These are phyloP conservation scores for Capreolus pygargus DNA, from an alignment of 2,113 vertebrate genomes.

Conservation along the genomic window DNA sequence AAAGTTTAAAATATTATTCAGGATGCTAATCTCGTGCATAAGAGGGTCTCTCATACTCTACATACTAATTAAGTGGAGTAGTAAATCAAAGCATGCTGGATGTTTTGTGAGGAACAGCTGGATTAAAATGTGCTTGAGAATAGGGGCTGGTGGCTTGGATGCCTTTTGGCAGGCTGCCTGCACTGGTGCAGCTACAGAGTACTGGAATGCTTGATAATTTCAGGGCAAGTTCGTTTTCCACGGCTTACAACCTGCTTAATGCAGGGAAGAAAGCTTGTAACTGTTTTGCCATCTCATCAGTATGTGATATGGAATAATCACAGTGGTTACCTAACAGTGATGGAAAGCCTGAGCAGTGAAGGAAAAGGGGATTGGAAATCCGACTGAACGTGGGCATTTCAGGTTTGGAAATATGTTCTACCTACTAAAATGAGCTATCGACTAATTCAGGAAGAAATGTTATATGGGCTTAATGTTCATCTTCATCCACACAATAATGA, in stretches of 20 bases:
- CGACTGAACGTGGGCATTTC: slow-evolving; percentile 84
- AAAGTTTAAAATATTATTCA: slow-evolving; percentile 54
- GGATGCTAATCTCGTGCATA: slow-evolving; percentile 50
- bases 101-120: slow-evolving; percentile 66
- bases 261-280: slow-evolving; percentile 73
- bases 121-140: slow-evolving; percentile 68
- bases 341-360: slow-evolving; percentile 77
- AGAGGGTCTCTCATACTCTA: slow-evolving; percentile 59
- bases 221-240: slow-evolving; percentile 78
- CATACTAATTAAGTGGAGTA: slow-evolving; percentile 75
- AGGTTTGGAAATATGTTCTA: slow-evolving; percentile 85
- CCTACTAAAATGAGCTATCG: slow-evolving; percentile 89
- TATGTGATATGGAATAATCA: slow-evolving; percentile 81
- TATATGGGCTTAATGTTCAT: slow-evolving; percentile 89
- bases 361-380: slow-evolving; percentile 80
- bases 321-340: slow-evolving; percentile 81
- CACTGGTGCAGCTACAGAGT: slow-evolving; percentile 70
- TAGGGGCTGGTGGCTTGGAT: slow-evolving; percentile 32
- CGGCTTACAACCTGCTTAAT: slow-evolving; percentile 79
- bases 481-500: slow-evolving; percentile 88
- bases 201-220: slow-evolving; percentile 79
- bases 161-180: slow-evolving; percentile 77
- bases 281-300: slow-evolving; percentile 82
- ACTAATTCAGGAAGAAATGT: slow-evolving; percentile 90
- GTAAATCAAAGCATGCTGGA: slow-evolving; percentile 73